phyloP scores from a whole-genome alignment of 2,888 invertebrate genomes.

The Dicranocentrus wangi region DNA sequence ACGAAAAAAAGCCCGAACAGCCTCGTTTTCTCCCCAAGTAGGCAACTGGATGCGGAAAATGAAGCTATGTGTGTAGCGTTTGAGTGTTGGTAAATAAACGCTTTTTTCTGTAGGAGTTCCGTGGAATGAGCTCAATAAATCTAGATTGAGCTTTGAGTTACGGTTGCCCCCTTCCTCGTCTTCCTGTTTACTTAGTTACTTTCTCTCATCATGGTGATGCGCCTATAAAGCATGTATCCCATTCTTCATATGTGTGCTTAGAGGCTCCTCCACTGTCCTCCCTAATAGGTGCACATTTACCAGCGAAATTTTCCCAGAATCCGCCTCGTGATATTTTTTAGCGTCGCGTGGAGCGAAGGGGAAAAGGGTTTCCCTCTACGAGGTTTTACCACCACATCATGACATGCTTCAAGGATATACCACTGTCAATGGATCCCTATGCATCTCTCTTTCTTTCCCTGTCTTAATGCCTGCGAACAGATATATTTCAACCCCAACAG shows the following conservation, averaged over 20 bases:
- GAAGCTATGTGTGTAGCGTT: background rate
- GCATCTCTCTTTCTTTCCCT: slow-evolving; percentile 28
- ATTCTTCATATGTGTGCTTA: background rate
- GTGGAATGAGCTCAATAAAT: slow-evolving; percentile 49
- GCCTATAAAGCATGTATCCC: background rate
- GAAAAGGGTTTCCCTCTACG: too few species aligned
- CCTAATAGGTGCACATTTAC: too few species aligned
- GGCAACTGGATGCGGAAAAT: background rate
- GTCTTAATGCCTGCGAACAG: slow-evolving; percentile 43
- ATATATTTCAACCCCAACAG: slow-evolving; percentile 48
- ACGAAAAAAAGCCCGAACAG: too few species aligned
- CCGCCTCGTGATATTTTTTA: too few species aligned
- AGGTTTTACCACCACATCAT: too few species aligned
- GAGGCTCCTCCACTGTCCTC: too few species aligned
- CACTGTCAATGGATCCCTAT: slow-evolving; percentile 32
- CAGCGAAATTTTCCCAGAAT: too few species aligned
- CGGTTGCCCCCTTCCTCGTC: background rate
- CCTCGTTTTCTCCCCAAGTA: slow-evolving; percentile 5
- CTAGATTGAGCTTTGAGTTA: slow-evolving; percentile 57
- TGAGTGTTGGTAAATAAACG: slow-evolving; percentile 42
- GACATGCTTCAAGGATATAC: background rate
- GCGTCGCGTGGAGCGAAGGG: too few species aligned
- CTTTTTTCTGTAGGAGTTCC: slow-evolving; percentile 19
- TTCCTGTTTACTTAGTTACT: slow-evolving; percentile 2
- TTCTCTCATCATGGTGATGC: slow-evolving; percentile 11